Percentiles rank a stretch among this genome's conserved stretches.
Evolutionary conservation across 2,113 vertebrate genomes (phyloP).

Genomic region (Apaloderma vittatum): DNA sequence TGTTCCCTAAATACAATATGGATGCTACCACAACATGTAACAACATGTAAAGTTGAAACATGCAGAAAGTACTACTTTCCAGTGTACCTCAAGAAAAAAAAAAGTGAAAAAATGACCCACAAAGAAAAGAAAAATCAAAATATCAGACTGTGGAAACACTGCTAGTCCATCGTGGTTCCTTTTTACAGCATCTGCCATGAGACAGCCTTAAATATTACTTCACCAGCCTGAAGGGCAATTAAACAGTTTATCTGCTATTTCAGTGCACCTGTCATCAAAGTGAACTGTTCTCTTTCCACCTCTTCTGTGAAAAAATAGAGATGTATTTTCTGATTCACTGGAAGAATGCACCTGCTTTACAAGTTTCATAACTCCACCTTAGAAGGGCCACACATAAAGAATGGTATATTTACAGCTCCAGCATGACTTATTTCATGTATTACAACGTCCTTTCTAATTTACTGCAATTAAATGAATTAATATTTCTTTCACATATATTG

Average conservation of each 20-base stretch:
- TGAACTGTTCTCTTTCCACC: neutral
- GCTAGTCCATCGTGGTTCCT: neutral
- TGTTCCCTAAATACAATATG: neutral
- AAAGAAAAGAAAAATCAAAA: neutral
- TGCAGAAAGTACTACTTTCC: neutral
- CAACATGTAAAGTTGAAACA: neutral
- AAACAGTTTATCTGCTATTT: conserved; percentile 20
- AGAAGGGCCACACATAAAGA: neutral
- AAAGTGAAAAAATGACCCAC: neutral
- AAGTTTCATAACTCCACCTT: neutral
- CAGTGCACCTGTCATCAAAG: neutral
- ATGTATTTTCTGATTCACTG: neutral
- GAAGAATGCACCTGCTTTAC: neutral
- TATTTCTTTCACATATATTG: neutral
- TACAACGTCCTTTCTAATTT: neutral
- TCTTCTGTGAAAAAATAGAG: neutral
- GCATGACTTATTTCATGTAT: neutral
- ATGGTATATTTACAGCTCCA: neutral
- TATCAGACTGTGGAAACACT: neutral
- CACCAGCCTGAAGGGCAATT: neutral
- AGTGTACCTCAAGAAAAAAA: neutral
- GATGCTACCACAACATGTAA: neutral
- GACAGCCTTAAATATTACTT: neutral
- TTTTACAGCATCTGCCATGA: neutral
- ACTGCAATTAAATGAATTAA: neutral